phyloP scores from a whole-genome alignment of 2,113 vertebrate genomes.

The Fulica atra region DNA sequence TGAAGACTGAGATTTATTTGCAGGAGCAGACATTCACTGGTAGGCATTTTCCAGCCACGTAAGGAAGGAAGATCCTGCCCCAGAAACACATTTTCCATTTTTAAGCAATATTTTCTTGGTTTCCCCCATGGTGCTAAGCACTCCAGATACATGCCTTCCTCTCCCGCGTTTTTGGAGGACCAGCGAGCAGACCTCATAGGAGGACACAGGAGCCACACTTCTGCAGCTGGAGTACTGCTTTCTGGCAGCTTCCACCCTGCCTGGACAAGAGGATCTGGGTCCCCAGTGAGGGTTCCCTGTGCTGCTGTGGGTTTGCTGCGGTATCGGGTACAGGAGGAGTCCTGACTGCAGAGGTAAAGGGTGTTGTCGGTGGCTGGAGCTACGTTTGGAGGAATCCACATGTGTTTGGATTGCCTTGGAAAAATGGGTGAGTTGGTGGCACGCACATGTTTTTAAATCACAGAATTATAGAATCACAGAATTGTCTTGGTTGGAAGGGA shows the following conservation, averaged over 20 bases:
- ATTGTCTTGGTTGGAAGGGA: too few species aligned
- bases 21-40: not conserved
- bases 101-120: not conserved
- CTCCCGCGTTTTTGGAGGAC: not conserved
- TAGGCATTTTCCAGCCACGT: not conserved
- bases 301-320: accelerated
- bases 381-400: not conserved
- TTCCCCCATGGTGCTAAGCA: not conserved
- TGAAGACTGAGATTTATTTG: not conserved
- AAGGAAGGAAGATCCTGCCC: not conserved
- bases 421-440: not conserved
- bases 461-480: not conserved
- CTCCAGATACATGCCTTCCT: not conserved
- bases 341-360: not conserved
- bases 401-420: not conserved
- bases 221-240: not conserved
- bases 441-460: accelerated
- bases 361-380: not conserved
- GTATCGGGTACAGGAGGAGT: not conserved
- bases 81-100: not conserved
- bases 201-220: not conserved
- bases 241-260: not conserved
- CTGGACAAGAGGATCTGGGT: not conserved
- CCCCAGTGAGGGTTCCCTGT: not conserved
- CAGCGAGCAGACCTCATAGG: not conserved